A percentile compares a stretch with the other conserved stretches of the same genome.
These are phyloP conservation scores for Syngnathus rostellatus DNA, from an alignment of 2,797 vertebrate species.

Conservation along the genomic window DNA sequence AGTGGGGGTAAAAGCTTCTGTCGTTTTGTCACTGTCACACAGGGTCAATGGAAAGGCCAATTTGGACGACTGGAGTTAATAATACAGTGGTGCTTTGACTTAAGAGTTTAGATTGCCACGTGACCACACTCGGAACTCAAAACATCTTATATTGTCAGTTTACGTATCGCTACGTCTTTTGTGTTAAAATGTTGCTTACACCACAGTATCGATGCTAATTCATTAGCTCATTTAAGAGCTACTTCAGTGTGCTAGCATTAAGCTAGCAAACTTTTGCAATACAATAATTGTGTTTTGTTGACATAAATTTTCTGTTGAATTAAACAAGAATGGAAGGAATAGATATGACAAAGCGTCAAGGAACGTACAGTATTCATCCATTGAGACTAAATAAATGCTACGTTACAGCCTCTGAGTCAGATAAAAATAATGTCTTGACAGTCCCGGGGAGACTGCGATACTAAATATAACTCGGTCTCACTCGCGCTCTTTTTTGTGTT, in stretches of 20 bases:
- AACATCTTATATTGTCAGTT: too few relatives aligned
- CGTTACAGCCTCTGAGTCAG: constrained; percentile 37
- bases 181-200: not conserved
- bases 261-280: not conserved
- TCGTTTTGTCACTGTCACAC: constrained; percentile 10
- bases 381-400: constrained; percentile 24
- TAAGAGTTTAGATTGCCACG: too few relatives aligned
- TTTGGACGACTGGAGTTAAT: not conserved
- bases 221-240: not conserved
- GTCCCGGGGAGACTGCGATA: constrained; percentile 30
- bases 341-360: too few relatives aligned
- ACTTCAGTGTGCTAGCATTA: not conserved
- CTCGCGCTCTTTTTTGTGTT: constrained; percentile 33
- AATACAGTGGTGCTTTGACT: not conserved
- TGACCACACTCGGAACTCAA: too few relatives aligned
- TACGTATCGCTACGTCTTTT: not conserved
- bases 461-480: constrained; percentile 47
- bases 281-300: too few relatives aligned
- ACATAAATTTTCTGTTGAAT: not conserved
- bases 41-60: not conserved
- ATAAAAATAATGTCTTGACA: constrained; percentile 43
- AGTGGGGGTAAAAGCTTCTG: constrained; percentile 1
- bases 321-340: not conserved
- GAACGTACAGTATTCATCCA: not conserved
- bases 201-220: not conserved